phyloP scores from a whole-genome alignment of 2,888 invertebrate species.

The Tipula lateralis region DNA sequence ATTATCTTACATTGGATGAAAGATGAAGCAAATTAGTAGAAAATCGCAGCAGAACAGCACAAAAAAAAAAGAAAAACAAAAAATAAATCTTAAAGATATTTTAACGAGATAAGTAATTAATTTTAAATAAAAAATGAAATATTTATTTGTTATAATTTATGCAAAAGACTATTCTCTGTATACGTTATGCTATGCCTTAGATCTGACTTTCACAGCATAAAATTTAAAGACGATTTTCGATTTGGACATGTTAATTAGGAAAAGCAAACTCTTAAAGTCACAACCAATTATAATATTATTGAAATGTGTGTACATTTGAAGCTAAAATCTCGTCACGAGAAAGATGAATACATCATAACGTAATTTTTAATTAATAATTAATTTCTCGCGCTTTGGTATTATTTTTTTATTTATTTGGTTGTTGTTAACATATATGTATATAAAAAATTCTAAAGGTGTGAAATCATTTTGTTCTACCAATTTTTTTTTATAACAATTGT shows the following conservation, averaged over 20 bases:
- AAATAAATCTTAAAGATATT: conserved; percentile 7
- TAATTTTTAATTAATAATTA: not conserved
- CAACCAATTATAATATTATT: conserved; percentile 1
- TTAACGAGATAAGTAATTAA: conserved; percentile 24
- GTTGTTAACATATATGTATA: not conserved
- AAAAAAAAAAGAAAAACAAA: not conserved
- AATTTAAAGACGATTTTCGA: not conserved
- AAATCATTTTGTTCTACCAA: not conserved
- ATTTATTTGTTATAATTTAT: not conserved
- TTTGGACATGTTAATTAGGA: conserved; percentile 1
- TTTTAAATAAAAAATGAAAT: conserved; percentile 20
- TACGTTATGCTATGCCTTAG: not conserved
- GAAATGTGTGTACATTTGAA: not conserved
- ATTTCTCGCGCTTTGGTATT: not conserved
- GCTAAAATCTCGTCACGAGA: no score
- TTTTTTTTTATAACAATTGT: not conserved
- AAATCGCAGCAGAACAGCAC: not conserved
- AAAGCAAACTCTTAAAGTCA: not conserved
- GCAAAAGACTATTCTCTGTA: not conserved
- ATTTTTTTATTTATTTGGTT: not conserved
- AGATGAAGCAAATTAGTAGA: conserved; percentile 19
- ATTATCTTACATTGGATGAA: not conserved
- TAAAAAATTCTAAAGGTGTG: not conserved
- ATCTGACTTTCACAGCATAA: not conserved
- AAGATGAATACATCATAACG: not conserved